These are phyloP conservation scores for Onychostruthus taczanowskii DNA, from an alignment of 2,113 vertebrate genomes.

Conservation along the genomic window DNA sequence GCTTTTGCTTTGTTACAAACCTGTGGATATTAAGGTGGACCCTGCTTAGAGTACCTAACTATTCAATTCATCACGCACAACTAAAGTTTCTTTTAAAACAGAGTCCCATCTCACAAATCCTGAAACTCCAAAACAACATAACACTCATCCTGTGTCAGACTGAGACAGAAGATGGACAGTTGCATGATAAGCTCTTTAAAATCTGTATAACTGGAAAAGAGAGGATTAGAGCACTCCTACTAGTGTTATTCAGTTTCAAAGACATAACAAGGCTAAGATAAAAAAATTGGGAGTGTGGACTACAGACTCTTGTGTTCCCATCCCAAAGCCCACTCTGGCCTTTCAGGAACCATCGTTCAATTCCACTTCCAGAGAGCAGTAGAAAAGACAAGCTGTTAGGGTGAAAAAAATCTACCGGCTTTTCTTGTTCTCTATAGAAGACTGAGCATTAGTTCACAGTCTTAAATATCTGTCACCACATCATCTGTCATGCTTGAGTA, in stretches of 20 bases:
- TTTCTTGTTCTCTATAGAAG: not conserved
- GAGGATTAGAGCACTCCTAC: not conserved
- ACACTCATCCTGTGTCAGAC: not conserved
- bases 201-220: not conserved
- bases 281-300: not conserved
- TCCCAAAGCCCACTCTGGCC: not conserved
- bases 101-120: not conserved
- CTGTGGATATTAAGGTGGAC: not conserved
- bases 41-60: not conserved
- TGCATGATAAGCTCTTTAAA: not conserved
- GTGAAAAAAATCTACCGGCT: not conserved
- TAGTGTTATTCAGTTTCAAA: not conserved
- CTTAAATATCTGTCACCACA: conserved; percentile 56
- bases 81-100: not conserved
- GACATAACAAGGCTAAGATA: not conserved
- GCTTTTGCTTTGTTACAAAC: not conserved
- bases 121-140: not conserved
- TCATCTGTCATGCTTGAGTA: conserved; percentile 41
- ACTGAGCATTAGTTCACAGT: conserved; percentile 6
- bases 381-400: not conserved
- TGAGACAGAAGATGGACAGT: not conserved
- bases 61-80: rapidly evolving
- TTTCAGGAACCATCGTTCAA: not conserved
- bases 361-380: not conserved
- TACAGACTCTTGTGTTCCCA: not conserved